Base-by-base conservation (phyloP, 2,113 vertebrate species). In the Ammodytes marinus region DNA sequence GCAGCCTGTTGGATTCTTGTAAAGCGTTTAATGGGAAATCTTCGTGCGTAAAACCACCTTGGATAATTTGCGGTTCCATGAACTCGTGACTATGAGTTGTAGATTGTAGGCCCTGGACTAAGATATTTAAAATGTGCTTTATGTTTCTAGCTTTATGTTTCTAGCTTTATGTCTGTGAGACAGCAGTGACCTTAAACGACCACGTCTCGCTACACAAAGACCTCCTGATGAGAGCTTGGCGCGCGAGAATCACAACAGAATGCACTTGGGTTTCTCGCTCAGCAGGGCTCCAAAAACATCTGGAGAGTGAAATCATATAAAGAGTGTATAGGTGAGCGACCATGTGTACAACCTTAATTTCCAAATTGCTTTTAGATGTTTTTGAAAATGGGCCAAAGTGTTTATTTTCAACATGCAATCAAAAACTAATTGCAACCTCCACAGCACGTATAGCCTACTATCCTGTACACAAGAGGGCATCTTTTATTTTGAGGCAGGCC, bases 111-210 rank as follows among this genome's bases (percentile, higher is more conserved):
- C 40, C 19, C 15, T 6, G 53, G 17, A 71, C 59, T 14, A 49
- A 68, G 50, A 5, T 47, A 58, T 69, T 27, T 66, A 69, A 58
- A 54, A 1, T 8, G 17, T 27, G 10, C 37, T 77, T 74, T 0
- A 43, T 27, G 27, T 27, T 27, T 27, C 19, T 14, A 8, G 35
- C 39, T 39, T 8, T 39, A 47, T 59, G 68, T 65, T 64, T 65
- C 46, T 47, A 53, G 59, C 60, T 67, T 55, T 43, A 52, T 69
- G 60, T 87, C 63, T 89, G 81, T 69, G 50, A 71, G 72, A 83
- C 80, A 84, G 49, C 66, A 71, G 61, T 89, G 83, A 91, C 87
- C 87, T 88, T 67, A 86, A 71, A 86, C 69, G 58, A 85, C 82
- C 80, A 85, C 69, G 4, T 64, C 35, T 57, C 8, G 11, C 39